phyloP scores from a whole-genome alignment of 2,888 invertebrate species.

The Hyalella azteca region DNA sequence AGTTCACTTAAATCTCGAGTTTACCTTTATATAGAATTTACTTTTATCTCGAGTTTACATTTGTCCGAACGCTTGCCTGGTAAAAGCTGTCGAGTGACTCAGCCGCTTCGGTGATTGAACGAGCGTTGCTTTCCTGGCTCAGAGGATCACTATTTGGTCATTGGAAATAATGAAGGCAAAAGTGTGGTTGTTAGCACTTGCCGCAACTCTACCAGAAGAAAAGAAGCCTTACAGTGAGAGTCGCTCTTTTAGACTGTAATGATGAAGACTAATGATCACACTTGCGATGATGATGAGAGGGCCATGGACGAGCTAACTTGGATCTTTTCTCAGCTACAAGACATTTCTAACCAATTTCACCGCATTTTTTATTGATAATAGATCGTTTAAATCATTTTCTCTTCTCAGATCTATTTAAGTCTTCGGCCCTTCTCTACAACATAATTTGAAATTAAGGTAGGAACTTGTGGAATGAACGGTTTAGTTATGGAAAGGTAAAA shows the following conservation, averaged over 20 bases:
- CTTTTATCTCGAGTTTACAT: too few relatives aligned
- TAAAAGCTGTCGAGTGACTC: conserved; percentile 24
- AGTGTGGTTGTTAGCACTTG: conserved; percentile 27
- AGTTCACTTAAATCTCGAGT: too few relatives aligned
- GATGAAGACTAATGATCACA: conserved; percentile 32
- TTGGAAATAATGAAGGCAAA: conserved; percentile 37
- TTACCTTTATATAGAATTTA: too few relatives aligned
- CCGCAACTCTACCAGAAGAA: conserved; percentile 2
- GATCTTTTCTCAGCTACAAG: background rate
- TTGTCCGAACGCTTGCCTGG: background rate
- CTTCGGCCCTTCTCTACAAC: too few relatives aligned
- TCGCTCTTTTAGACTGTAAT: conserved; percentile 26
- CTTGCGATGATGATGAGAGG: conserved; percentile 29
- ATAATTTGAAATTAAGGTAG: too few relatives aligned
- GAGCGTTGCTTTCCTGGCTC: conserved; percentile 14
- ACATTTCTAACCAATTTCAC: background rate
- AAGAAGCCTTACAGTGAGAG: conserved; percentile 1
- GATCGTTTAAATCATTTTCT: too few relatives aligned
- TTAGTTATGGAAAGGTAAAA: too few relatives aligned
- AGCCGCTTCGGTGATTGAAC: conserved; percentile 28
- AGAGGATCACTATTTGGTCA: conserved; percentile 32
- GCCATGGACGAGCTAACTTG: background rate
- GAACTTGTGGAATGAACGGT: too few relatives aligned
- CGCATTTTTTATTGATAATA: conserved; percentile 22
- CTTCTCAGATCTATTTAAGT: too few relatives aligned